Percentiles rank a stretch among this genome's conserved stretches.
phyloP scores from a whole-genome alignment of 2,888 invertebrate species.

The Branchellion lobata region DNA sequence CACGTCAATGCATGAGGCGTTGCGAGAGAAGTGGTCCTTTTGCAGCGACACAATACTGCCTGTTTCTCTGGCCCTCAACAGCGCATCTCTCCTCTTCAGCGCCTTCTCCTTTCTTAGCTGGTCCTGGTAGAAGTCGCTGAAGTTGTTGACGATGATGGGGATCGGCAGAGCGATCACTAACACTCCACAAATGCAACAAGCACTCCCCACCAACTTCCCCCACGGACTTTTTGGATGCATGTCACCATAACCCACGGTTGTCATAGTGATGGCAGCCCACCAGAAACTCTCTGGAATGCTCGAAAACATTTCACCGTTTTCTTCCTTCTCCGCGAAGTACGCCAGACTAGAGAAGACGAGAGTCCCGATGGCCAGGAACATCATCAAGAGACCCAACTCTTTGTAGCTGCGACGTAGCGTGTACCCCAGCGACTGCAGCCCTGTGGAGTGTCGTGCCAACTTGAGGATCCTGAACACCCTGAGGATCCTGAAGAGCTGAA shows the following conservation, averaged over 20 bases:
- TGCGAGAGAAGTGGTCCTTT: conserved; percentile 37
- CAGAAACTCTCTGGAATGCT: conserved; percentile 99
- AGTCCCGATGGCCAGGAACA: conserved; percentile 98
- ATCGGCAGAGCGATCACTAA: conserved; percentile 99
- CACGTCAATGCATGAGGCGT: conserved; percentile 42
- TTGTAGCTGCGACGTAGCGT: conserved; percentile 97
- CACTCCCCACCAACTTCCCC: conserved; percentile 99
- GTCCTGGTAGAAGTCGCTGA: conserved; percentile 99
- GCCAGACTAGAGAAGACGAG: conserved; percentile 97
- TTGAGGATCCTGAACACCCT: conserved; percentile 62
- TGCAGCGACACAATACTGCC: conserved; percentile 85
- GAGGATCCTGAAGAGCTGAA: conserved; percentile 92
- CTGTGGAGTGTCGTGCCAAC: conserved; percentile 90
- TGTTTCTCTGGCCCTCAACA: conserved; percentile 93
- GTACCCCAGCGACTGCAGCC: conserved; percentile 95
- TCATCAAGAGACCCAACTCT: conserved; percentile 92
- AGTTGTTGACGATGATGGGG: conserved; percentile 99
- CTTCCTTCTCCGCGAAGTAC: conserved; percentile 99
- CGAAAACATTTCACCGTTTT: conserved; percentile 89
- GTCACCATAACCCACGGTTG: conserved; percentile 86
- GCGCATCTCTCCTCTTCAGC: conserved; percentile 90
- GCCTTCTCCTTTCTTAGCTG: conserved; percentile 99
- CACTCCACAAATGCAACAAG: conserved; percentile 99
- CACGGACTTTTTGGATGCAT: conserved; percentile 93
- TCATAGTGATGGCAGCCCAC: conserved; percentile 95